These are phyloP conservation scores for Thecophora atra DNA, from an alignment of 2,888 invertebrate genomes.

Conservation along the genomic window DNA sequence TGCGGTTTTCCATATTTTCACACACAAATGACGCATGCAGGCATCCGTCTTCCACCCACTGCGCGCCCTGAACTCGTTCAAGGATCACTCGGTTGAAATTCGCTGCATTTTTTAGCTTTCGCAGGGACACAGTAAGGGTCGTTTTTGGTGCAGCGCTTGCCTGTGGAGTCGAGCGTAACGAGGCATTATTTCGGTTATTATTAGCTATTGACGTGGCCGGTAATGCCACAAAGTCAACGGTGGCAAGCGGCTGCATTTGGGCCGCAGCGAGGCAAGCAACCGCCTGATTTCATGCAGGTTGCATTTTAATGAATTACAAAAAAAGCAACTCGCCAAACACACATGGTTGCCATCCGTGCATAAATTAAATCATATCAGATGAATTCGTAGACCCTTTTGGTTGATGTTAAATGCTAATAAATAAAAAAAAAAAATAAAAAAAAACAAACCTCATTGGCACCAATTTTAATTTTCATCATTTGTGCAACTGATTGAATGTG, in stretches of 20 bases:
- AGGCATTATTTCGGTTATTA: background rate
- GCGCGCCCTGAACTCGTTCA: no score
- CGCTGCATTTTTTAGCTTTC: no score
- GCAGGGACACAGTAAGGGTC: no score
- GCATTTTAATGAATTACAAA: slow-evolving; percentile 34
- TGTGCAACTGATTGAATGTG: background rate
- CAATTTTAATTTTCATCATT: background rate
- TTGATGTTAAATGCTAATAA: no score
- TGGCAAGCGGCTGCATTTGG: background rate
- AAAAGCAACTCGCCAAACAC: slow-evolving; percentile 18
- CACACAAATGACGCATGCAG: no score
- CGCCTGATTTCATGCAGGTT: slow-evolving; percentile 5
- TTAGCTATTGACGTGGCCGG: background rate
- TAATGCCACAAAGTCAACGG: background rate
- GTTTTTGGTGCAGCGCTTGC: background rate
- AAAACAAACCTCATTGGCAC: background rate
- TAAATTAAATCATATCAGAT: no score
- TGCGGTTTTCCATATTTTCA: no score
- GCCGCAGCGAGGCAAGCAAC: background rate
- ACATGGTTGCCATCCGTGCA: no score
- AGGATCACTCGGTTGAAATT: no score
- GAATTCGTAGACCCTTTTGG: no score
- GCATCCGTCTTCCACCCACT: no score
- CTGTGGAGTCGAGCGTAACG: background rate
- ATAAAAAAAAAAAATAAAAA: no score